Conservation (phyloP, 2,888 invertebrate genomes). For the Nephrotoma guestfalica region DNA sequence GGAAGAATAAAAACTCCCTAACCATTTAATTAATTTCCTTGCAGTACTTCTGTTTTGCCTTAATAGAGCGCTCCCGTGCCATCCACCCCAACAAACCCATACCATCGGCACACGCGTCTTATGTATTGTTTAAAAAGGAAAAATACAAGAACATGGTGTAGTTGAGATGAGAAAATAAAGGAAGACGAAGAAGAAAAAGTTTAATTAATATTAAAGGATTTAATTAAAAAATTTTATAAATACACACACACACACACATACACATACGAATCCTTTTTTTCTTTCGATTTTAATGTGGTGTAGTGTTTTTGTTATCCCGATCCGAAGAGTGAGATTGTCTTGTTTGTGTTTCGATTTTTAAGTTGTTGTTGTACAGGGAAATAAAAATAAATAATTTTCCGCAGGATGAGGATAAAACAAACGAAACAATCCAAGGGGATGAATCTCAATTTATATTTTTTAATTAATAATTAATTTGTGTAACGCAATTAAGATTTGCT, state of each 20-base stretch:
- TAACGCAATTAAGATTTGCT: background rate
- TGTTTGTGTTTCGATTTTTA: background rate
- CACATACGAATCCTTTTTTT: background rate
- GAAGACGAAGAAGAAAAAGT: background rate
- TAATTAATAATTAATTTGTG: background rate
- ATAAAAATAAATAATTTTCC: background rate
- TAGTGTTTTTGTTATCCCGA: background rate
- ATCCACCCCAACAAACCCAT: background rate
- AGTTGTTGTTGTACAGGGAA: background rate
- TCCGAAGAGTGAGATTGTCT: background rate
- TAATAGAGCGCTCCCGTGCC: background rate
- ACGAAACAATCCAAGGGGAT: background rate
- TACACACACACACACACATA: conserved; percentile 1
- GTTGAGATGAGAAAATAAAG: background rate
- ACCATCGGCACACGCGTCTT: background rate
- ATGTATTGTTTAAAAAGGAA: background rate
- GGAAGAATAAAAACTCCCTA: background rate
- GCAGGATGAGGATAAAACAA: background rate
- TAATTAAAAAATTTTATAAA: conserved; percentile 1
- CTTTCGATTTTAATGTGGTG: background rate
- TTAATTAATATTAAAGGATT: conserved; percentile 6
- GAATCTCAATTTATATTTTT: background rate
- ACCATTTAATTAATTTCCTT: background rate
- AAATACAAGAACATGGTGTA: background rate
- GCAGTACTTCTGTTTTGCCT: background rate